A percentile compares a stretch with the other conserved stretches of the same genome.
phyloP scores from a whole-genome alignment of 2,888 invertebrate species.

The Caenorhabditis sp. region DNA sequence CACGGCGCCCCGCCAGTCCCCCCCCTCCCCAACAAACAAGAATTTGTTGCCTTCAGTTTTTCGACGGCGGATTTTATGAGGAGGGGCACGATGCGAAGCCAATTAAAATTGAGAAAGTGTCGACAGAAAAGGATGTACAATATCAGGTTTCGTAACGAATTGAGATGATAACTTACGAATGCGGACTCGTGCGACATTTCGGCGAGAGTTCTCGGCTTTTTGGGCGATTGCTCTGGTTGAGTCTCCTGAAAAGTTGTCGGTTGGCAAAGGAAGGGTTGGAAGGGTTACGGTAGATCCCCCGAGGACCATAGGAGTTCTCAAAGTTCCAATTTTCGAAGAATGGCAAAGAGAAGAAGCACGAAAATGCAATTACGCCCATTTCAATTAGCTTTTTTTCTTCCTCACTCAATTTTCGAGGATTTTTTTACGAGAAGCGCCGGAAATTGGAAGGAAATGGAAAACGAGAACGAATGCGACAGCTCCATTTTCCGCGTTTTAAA shows the following conservation, averaged over 20 bases:
- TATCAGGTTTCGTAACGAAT: too few relatives aligned
- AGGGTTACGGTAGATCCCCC: too few relatives aligned
- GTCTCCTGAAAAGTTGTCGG: constrained; percentile 38
- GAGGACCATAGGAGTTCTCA: not conserved
- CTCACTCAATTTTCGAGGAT: not conserved
- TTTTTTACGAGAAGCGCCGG: constrained; percentile 2
- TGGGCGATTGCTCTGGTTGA: constrained; percentile 31
- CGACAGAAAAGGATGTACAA: too few relatives aligned
- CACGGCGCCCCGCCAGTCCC: too few relatives aligned
- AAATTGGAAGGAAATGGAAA: constrained; percentile 32
- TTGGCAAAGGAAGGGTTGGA: not conserved
- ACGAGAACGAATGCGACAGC: not conserved
- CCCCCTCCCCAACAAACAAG: constrained; percentile 47
- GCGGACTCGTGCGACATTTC: constrained; percentile 52
- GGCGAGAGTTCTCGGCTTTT: constrained; percentile 45
- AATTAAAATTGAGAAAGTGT: constrained; percentile 30
- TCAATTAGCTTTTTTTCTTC: constrained; percentile 30
- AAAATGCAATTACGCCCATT: not conserved
- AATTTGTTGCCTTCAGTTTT: constrained; percentile 18
- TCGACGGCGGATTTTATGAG: constrained; percentile 8
- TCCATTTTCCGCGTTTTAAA: constrained; percentile 10
- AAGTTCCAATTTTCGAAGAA: not conserved
- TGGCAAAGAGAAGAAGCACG: not conserved
- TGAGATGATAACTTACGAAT: constrained; percentile 54
- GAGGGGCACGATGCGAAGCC: constrained; percentile 6